Percentiles rank a stretch among this genome's conserved stretches.
Evolutionary conservation across 2,113 vertebrate genomes (phyloP).

Genomic region (Pteruthius melanotis): DNA sequence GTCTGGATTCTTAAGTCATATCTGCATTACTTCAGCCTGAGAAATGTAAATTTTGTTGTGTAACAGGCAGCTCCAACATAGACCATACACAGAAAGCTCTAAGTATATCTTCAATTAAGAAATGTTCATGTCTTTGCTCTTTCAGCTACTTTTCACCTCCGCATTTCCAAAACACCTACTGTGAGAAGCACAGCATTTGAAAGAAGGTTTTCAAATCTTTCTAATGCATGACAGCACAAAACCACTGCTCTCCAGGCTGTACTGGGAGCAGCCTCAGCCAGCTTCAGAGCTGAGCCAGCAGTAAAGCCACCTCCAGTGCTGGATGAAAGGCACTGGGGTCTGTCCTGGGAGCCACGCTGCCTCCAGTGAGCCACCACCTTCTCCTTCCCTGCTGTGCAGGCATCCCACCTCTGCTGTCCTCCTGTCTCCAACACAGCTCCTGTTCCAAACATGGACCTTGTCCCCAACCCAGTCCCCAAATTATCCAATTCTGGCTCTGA

Average conservation of each 20-base stretch:
- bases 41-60: background rate
- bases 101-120: background rate
- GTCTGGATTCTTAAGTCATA: background rate
- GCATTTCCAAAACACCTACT: background rate
- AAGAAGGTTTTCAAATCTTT: background rate
- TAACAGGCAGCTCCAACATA: background rate
- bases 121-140: background rate
- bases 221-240: background rate
- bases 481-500: background rate
- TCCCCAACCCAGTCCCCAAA: background rate
- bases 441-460: background rate
- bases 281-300: background rate
- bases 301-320: background rate
- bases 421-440: fast-evolving
- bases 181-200: background rate
- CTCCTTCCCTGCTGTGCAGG: background rate
- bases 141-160: background rate
- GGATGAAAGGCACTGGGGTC: too few relatives aligned
- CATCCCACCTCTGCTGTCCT: background rate
- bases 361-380: background rate
- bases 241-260: background rate
- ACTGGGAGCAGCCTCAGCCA: background rate
- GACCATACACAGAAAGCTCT: background rate
- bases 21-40: background rate
- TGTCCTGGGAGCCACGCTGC: background rate